A percentile compares a stretch with the other conserved stretches of the same genome.
These are phyloP conservation scores for Tenebrio molitor DNA, from an alignment of 1,140 invertebrate genomes.

Conservation along the genomic window DNA sequence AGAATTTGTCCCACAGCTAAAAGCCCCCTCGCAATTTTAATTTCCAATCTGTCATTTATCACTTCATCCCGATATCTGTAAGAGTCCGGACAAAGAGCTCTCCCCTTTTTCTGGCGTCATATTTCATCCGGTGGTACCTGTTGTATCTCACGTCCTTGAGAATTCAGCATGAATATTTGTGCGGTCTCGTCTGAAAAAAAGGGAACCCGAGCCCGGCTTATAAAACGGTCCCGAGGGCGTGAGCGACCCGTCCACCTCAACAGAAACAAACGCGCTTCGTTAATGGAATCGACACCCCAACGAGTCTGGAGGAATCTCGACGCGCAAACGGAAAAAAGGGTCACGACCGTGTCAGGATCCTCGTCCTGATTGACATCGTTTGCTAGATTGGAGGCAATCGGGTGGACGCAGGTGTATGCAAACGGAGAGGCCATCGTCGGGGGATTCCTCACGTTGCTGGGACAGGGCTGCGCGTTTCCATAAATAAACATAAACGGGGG, in stretches of 20 bases:
- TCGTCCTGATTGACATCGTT: constrained; percentile 3
- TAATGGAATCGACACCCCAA: constrained; percentile 6
- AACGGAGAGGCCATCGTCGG: background rate
- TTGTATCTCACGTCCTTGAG: too few species aligned
- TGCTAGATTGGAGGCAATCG: constrained; percentile 4
- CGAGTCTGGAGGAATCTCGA: background rate
- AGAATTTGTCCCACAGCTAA: too few species aligned
- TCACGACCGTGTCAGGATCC: constrained; percentile 4
- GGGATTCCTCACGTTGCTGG: background rate
- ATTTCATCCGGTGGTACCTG: too few species aligned
- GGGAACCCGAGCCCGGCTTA: too few species aligned
- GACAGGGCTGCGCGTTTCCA: background rate
- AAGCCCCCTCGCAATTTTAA: too few species aligned
- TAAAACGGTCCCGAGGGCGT: background rate
- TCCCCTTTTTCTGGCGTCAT: too few species aligned
- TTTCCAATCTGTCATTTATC: too few species aligned
- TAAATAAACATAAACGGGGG: background rate
- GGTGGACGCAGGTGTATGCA: constrained; percentile 7
- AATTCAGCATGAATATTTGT: too few species aligned
- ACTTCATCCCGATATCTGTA: too few species aligned
- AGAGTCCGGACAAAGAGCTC: too few species aligned
- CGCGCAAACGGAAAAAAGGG: background rate
- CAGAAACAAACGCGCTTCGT: constrained; percentile 6
- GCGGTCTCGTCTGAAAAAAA: too few species aligned
- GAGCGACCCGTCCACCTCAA: constrained; percentile 4